A percentile compares a stretch with the other conserved stretches of the same genome.
These are phyloP conservation scores for Smittia aterrima DNA, from an alignment of 2,888 invertebrate species.

Conservation along the genomic window DNA sequence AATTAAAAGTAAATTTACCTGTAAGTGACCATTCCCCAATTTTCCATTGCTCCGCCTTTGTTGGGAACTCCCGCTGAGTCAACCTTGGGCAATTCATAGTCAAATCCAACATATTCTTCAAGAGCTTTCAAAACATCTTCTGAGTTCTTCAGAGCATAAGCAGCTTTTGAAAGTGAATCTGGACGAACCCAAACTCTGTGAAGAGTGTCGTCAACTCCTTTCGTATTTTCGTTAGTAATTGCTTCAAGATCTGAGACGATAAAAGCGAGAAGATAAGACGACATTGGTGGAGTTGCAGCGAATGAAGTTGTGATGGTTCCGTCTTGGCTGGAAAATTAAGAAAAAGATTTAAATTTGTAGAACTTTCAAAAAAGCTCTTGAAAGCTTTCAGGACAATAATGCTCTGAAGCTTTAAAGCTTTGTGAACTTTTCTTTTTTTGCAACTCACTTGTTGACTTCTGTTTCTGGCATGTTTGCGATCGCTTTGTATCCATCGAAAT, in stretches of 20 bases:
- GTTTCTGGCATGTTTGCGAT: slow-evolving; percentile 1
- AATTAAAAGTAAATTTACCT: background rate
- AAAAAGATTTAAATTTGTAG: background rate
- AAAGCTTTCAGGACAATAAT: no score
- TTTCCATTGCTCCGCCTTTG: slow-evolving; percentile 32
- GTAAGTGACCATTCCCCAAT: slow-evolving; percentile 23
- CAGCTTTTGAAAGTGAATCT: background rate
- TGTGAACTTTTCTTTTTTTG: background rate
- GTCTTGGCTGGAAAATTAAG: slow-evolving; percentile 3
- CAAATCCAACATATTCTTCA: background rate
- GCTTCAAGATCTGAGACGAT: slow-evolving; percentile 19
- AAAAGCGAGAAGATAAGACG: slow-evolving; percentile 20
- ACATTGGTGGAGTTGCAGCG: slow-evolving; percentile 5
- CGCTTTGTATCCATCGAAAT: background rate
- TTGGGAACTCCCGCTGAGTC: slow-evolving; percentile 27
- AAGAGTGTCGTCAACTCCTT: background rate
- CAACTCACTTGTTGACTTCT: background rate
- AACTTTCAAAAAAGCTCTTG: background rate
- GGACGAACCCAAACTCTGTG: slow-evolving; percentile 28
- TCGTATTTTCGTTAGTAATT: background rate
- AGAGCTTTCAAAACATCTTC: background rate
- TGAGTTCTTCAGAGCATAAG: slow-evolving; percentile 12
- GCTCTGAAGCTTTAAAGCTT: background rate
- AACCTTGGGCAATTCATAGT: slow-evolving; percentile 15
- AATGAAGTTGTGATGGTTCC: slow-evolving; percentile 43